phyloP scores from a whole-genome alignment of 2,888 invertebrate species.

The Alcis repandata region DNA sequence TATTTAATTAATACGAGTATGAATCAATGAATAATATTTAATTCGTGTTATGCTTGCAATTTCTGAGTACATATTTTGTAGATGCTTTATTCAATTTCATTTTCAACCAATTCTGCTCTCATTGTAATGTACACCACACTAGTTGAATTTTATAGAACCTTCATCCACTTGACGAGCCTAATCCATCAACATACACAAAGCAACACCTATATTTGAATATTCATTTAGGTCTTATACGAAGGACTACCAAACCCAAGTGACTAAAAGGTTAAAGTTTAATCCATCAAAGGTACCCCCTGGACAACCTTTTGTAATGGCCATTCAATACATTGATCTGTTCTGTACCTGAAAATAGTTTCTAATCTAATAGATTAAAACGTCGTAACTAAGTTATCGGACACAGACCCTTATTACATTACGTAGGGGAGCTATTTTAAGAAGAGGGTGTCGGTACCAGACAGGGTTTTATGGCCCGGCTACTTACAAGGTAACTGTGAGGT shows the following conservation, averaged over 20 bases:
- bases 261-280: slow-evolving; percentile 20
- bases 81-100: neutral
- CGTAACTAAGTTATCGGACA: slow-evolving; percentile 39
- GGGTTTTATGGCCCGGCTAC: slow-evolving; percentile 23
- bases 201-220: slow-evolving; percentile 7
- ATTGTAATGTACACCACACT: neutral
- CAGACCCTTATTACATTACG: slow-evolving; percentile 37
- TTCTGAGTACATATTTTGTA: neutral
- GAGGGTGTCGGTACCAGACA: slow-evolving; percentile 25
- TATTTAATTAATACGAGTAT: neutral
- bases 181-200: slow-evolving; percentile 16
- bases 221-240: slow-evolving; percentile 13
- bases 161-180: neutral
- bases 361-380: slow-evolving; percentile 40
- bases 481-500: slow-evolving; percentile 23
- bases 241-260: slow-evolving; percentile 6
- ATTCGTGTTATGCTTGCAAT: neutral
- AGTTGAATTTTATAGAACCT: neutral
- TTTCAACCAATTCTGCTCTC: neutral
- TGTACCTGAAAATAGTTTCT: slow-evolving; percentile 31
- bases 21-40: neutral
- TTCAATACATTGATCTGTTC: slow-evolving; percentile 16
- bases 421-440: slow-evolving; percentile 43
- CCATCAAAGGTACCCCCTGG: slow-evolving; percentile 8
- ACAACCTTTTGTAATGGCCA: slow-evolving; percentile 28